phyloP scores from a whole-genome alignment of 2,113 vertebrate genomes.

The Physeter macrocephalus region DNA sequence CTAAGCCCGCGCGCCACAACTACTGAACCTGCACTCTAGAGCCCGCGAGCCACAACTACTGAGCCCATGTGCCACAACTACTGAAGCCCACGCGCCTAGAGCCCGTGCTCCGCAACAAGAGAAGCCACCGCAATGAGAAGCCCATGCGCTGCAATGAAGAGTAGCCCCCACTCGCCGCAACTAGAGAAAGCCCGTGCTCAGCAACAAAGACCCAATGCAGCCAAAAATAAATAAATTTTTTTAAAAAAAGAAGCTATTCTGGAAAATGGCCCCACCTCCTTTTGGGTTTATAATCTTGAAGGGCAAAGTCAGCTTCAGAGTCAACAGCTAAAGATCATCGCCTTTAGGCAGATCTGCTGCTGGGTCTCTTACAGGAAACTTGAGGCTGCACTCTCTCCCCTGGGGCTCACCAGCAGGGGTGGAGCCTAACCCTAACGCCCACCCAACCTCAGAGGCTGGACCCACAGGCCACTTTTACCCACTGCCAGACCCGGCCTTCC shows the following conservation, averaged over 20 bases:
- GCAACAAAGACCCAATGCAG: no score
- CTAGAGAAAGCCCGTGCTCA: no score
- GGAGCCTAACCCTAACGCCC: neutral
- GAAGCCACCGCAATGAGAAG: no score
- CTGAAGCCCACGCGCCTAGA: accelerated
- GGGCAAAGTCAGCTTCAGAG: neutral
- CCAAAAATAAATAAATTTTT: no score
- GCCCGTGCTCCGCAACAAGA: no score
- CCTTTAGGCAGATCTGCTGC: no score
- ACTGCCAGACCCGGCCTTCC: neutral
- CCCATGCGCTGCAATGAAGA: no score
- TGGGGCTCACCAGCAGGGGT: neutral
- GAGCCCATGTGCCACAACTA: no score
- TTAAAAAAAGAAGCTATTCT: neutral
- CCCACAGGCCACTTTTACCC: neutral
- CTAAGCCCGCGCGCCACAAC: no score
- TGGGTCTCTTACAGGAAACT: neutral
- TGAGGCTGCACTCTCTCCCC: neutral
- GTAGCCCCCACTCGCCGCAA: accelerated
- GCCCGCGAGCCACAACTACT: no score
- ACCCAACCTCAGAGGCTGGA: neutral
- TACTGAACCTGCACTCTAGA: no score
- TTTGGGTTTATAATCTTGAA: neutral
- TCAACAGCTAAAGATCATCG: neutral
- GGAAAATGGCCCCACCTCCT: neutral